Conservation (phyloP, 2,888 invertebrate species). For the Sacculina carcini region DNA sequence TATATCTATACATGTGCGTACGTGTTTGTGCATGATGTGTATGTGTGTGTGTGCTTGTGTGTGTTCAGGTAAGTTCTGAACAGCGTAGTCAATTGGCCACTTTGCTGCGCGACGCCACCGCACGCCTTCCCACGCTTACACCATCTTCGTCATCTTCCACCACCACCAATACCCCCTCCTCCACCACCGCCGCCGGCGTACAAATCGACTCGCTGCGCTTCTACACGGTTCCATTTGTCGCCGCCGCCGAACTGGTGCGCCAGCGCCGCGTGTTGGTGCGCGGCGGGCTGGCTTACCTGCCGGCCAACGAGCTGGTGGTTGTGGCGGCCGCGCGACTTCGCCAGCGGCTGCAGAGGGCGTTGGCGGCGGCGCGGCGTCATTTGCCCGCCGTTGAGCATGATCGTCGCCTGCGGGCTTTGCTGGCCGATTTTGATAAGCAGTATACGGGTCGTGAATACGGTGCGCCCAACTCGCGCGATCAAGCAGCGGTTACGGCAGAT, state of each 20-base stretch:
- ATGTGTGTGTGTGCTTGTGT: too few relatives aligned
- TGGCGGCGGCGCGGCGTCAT: constrained; percentile 34
- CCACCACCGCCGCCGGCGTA: background rate
- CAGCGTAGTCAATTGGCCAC: too few relatives aligned
- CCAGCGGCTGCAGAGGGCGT: constrained; percentile 35
- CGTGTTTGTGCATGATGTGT: too few relatives aligned
- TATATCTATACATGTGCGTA: too few relatives aligned
- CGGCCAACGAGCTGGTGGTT: constrained; percentile 53
- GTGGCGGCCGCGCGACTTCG: constrained; percentile 53
- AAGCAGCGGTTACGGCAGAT: constrained; percentile 36
- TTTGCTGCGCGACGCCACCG: too few relatives aligned
- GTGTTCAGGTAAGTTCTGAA: too few relatives aligned
- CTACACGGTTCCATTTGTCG: constrained; percentile 41
- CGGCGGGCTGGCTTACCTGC: constrained; percentile 63
- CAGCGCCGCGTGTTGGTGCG: constrained; percentile 47
- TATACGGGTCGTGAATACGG: constrained; percentile 57
- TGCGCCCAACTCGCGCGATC: constrained; percentile 20
- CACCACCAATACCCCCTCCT: too few relatives aligned
- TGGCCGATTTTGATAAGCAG: constrained; percentile 48
- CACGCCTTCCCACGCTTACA: too few relatives aligned
- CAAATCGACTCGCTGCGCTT: too few relatives aligned
- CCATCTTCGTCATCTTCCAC: too few relatives aligned
- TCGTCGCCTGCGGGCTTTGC: constrained; percentile 41
- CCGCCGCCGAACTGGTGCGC: constrained; percentile 60
- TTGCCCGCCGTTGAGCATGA: constrained; percentile 55